These are phyloP conservation scores for Aethes cnicana DNA, from an alignment of 2,888 invertebrate genomes.

Conservation along the genomic window DNA sequence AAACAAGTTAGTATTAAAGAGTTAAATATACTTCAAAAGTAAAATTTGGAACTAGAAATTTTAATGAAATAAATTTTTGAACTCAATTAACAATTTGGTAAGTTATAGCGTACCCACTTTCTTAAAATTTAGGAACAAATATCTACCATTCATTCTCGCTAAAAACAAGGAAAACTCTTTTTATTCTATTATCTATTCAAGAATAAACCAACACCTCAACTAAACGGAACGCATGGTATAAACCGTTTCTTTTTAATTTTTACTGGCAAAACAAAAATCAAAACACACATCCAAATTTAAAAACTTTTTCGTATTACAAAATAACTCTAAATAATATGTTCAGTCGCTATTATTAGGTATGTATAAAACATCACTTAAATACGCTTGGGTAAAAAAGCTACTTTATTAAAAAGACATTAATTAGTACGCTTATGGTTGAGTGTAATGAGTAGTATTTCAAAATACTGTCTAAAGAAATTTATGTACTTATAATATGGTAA, in stretches of 20 bases:
- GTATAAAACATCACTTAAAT: conserved; percentile 54
- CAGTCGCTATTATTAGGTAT: conserved; percentile 63
- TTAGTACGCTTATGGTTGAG: conserved; percentile 58
- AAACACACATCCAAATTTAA: conserved; percentile 51
- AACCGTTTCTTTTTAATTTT: conserved; percentile 17
- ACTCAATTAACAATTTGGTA: conserved; percentile 70
- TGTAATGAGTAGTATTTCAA: conserved; percentile 60
- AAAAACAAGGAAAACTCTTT: conserved; percentile 1
- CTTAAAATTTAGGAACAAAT: conserved; percentile 75
- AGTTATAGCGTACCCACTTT: conserved; percentile 57
- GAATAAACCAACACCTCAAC: neutral
- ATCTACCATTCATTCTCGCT: conserved; percentile 36
- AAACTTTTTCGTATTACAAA: conserved; percentile 45
- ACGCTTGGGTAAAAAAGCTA: conserved; percentile 77
- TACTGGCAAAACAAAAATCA: conserved; percentile 36
- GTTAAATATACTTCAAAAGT: conserved; percentile 72
- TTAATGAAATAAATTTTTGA: conserved; percentile 56
- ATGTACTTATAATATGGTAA: conserved; percentile 59
- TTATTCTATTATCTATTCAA: neutral
- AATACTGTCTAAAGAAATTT: conserved; percentile 60
- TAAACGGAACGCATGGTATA: neutral
- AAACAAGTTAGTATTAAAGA: conserved; percentile 74
- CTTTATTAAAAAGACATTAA: conserved; percentile 53
- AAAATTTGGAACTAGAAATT: conserved; percentile 56
- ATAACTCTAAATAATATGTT: conserved; percentile 51